These are phyloP conservation scores for Macroglossus sobrinus DNA, from an alignment of 2,113 vertebrate species.

Conservation along the genomic window DNA sequence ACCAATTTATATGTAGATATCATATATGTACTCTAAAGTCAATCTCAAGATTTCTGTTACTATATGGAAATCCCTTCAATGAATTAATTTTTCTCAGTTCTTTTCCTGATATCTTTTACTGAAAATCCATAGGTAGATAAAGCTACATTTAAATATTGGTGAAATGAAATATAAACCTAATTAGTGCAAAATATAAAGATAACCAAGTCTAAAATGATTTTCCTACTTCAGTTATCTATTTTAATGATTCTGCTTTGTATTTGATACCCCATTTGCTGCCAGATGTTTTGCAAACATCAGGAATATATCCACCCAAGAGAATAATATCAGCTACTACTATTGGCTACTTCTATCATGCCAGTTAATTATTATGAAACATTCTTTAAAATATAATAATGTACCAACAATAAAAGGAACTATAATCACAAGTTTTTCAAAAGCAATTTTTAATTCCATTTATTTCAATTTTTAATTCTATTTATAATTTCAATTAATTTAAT, in stretches of 20 bases:
- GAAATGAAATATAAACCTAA: slow-evolving; percentile 12
- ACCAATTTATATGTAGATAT: not conserved
- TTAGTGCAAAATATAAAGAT: not conserved
- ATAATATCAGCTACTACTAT: not conserved
- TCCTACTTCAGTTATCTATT: not conserved
- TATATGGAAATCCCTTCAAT: not conserved
- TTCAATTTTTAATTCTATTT: slow-evolving; percentile 24
- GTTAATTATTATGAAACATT: not conserved
- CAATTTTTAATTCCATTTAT: not conserved
- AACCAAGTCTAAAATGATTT: not conserved
- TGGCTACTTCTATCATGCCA: not conserved
- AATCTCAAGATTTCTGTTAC: not conserved
- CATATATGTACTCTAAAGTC: not conserved
- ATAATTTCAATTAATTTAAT: not conserved
- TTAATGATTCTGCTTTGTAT: not conserved
- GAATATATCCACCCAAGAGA: not conserved
- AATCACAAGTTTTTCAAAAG: not conserved
- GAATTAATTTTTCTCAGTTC: not conserved
- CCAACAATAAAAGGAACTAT: not conserved
- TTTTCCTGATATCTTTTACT: not conserved
- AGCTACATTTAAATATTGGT: not conserved
- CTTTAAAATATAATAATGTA: not conserved
- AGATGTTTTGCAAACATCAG: not conserved
- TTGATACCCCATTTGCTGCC: not conserved
- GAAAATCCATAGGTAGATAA: not conserved